phyloP scores from a whole-genome alignment of 2,797 vertebrate genomes.

The Coluber constrictor region DNA sequence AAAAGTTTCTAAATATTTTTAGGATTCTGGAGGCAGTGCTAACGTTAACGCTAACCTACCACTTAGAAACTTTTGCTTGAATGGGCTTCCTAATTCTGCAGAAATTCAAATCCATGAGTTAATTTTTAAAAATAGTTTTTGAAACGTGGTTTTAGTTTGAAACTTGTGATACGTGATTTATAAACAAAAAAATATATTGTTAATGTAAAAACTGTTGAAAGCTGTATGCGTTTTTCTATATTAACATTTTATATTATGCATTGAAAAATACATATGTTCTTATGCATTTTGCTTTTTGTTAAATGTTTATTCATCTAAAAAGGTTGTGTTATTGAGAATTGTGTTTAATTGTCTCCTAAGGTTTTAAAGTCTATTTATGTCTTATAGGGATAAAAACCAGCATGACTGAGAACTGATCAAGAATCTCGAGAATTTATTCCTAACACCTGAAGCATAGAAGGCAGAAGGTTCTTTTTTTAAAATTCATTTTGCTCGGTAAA shows the following conservation, averaged over 20 bases:
- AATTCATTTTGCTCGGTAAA: conserved; percentile 12
- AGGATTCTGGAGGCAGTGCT: neutral
- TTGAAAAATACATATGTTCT: neutral
- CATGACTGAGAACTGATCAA: conserved; percentile 65
- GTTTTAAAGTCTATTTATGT: conserved; percentile 27
- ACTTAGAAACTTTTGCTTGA: neutral
- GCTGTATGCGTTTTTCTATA: neutral
- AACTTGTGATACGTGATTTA: neutral
- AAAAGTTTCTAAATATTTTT: neutral
- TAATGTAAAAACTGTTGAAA: neutral
- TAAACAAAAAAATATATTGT: neutral
- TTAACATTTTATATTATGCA: neutral
- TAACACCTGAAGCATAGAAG: conserved; percentile 23
- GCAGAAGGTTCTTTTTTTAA: neutral
- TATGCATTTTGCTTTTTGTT: neutral
- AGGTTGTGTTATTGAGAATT: neutral
- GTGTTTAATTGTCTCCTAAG: neutral
- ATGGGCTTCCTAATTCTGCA: neutral
- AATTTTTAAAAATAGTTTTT: neutral
- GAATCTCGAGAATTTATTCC: conserved; percentile 4
- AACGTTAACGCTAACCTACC: neutral
- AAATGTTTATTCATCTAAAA: neutral
- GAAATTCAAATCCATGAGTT: neutral
- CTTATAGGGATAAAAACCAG: conserved; percentile 60
- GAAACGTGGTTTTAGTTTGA: neutral